Evolutionary conservation across 2,797 vertebrate genomes (phyloP).

Genomic region (Clamator glandarius): DNA sequence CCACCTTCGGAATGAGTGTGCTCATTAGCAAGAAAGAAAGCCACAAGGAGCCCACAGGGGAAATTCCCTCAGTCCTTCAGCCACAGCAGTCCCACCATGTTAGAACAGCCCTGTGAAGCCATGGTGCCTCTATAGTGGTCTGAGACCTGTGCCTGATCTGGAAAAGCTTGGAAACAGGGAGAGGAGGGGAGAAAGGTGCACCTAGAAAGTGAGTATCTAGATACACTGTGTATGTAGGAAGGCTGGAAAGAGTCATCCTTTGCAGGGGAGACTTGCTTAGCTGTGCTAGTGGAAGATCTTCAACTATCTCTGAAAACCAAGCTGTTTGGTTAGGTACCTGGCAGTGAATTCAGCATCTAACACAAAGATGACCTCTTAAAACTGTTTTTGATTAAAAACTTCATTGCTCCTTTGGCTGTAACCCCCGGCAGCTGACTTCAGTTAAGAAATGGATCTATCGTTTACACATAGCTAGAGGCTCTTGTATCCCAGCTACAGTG

Average conservation of each 20-base stretch:
- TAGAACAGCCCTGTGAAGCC: background rate
- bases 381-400: background rate
- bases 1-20: conserved; percentile 77
- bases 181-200: background rate
- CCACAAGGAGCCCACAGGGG: background rate
- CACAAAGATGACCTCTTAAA: background rate
- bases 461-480: background rate
- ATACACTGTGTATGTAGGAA: background rate
- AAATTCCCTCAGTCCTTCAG: background rate
- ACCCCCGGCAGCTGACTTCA: background rate
- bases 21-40: background rate
- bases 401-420: background rate
- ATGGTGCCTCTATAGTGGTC: rapidly evolving
- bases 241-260: background rate
- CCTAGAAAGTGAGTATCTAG: background rate
- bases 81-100: background rate
- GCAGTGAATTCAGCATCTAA: background rate
- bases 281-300: background rate
- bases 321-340: background rate
- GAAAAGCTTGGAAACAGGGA: background rate
- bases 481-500: background rate
- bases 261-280: background rate
- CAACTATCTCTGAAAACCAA: background rate
- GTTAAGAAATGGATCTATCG: background rate
- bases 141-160: background rate